A percentile compares a stretch with the other conserved stretches of the same genome.
These are phyloP conservation scores for Odocoileus virginianus DNA, from an alignment of 2,113 vertebrate genomes.

Conservation along the genomic window DNA sequence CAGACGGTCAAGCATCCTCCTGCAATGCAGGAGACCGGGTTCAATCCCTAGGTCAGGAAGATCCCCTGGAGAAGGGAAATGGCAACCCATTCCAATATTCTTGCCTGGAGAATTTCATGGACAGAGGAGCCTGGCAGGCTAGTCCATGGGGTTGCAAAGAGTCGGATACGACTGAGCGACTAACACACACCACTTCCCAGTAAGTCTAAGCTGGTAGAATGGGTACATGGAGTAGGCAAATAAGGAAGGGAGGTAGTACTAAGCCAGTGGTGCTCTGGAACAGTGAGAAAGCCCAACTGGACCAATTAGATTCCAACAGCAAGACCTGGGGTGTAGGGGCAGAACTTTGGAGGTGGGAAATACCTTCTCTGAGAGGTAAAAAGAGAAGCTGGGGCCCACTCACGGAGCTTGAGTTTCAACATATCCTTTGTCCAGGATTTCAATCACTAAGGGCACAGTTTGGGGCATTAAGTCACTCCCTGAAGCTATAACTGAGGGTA, in stretches of 20 bases:
- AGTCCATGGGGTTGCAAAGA: neutral
- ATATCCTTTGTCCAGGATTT: conserved; percentile 42
- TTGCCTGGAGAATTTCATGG: neutral
- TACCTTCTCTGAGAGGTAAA: neutral
- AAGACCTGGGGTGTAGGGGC: neutral
- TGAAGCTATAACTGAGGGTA: neutral
- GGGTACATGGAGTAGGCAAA: neutral
- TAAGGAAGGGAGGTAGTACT: neutral
- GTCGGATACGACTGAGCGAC: neutral
- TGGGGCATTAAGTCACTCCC: conserved; percentile 2
- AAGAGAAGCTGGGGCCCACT: neutral
- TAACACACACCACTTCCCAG: neutral
- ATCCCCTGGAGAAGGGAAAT: neutral
- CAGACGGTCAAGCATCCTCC: neutral
- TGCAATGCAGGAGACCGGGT: neutral
- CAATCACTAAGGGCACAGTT: neutral
- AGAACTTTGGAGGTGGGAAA: neutral
- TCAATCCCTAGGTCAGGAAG: neutral
- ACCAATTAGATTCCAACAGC: neutral
- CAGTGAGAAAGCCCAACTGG: neutral
- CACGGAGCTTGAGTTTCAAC: neutral
- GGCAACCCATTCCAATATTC: neutral
- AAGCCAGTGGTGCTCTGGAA: neutral
- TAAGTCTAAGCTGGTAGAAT: neutral
- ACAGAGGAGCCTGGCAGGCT: neutral